Evolutionary conservation across 2,888 invertebrate genomes (phyloP).

Genomic region (Metallyticus violacea): DNA sequence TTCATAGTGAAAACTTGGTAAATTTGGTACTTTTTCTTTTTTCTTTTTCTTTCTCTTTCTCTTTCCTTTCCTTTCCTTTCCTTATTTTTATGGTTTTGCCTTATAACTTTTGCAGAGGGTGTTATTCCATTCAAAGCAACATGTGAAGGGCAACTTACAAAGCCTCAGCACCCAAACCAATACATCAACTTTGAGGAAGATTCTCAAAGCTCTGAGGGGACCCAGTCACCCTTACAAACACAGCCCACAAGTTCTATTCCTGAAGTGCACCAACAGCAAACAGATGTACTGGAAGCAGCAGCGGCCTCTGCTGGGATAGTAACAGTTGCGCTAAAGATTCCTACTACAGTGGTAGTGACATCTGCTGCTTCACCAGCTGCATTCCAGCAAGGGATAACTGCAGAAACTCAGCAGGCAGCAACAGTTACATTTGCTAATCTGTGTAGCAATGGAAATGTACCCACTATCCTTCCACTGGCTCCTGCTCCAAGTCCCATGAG

Average conservation of each 20-base stretch:
- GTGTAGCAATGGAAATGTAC: constrained; percentile 51
- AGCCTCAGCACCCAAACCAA: constrained; percentile 81
- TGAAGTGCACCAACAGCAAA: constrained; percentile 28
- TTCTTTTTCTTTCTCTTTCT: no score
- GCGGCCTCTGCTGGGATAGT: constrained; percentile 67
- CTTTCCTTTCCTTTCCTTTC: no score
- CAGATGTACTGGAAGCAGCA: constrained; percentile 60
- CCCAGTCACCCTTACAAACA: constrained; percentile 44
- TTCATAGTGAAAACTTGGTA: no score
- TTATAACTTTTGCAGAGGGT: constrained; percentile 60
- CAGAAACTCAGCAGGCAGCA: constrained; percentile 41
- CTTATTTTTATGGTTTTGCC: no score
- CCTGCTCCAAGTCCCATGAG: constrained; percentile 51
- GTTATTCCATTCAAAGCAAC: constrained; percentile 89
- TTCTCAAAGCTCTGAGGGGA: constrained; percentile 75
- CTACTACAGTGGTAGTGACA: constrained; percentile 53
- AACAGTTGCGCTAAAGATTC: constrained; percentile 62
- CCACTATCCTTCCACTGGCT: constrained; percentile 45
- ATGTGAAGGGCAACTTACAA: constrained; percentile 80
- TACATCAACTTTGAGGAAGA: constrained; percentile 89
- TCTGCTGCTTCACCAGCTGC: constrained; percentile 42
- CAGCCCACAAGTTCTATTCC: constrained; percentile 32
- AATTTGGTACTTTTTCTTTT: no score
- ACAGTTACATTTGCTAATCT: constrained; percentile 57
- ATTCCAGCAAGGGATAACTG: constrained; percentile 41